Conservation (phyloP, 2,113 vertebrate species). For the Casuarius casuarius region DNA sequence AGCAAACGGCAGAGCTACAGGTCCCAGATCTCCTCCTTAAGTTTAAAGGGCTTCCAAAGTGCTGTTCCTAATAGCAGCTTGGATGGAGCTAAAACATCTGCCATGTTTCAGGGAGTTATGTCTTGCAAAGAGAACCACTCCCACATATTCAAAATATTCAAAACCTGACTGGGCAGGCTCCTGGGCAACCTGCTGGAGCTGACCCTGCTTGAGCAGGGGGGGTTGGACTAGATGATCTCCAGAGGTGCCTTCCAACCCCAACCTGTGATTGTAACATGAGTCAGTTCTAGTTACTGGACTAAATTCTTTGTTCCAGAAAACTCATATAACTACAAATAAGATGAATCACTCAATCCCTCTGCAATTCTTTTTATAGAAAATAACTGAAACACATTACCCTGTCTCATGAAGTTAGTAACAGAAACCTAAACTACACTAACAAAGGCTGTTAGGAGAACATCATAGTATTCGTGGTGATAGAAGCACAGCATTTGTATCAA, state of each 20-base stretch:
- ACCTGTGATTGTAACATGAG: background rate
- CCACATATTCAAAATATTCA: background rate
- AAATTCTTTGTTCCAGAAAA: background rate
- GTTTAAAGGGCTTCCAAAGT: background rate
- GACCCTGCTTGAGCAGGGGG: background rate
- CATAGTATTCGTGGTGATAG: background rate
- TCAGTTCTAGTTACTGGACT: background rate
- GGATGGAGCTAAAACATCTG: background rate
- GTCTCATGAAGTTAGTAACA: background rate
- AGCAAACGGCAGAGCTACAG: background rate
- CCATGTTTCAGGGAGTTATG: background rate
- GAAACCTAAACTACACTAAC: background rate
- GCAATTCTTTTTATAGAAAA: background rate
- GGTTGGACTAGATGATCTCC: background rate
- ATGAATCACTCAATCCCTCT: background rate
- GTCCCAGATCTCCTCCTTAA: background rate
- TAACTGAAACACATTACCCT: background rate
- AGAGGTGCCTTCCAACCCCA: background rate
- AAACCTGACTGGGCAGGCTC: background rate
- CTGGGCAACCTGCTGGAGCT: background rate
- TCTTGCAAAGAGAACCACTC: background rate
- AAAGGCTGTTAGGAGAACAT: background rate
- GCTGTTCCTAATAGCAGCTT: background rate
- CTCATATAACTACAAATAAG: background rate
- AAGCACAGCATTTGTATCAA: background rate